Percentiles rank a stretch among this genome's conserved stretches.
Evolutionary conservation across 2,797 vertebrate species (phyloP).

Genomic region (Lutjanus argentimaculatus): DNA sequence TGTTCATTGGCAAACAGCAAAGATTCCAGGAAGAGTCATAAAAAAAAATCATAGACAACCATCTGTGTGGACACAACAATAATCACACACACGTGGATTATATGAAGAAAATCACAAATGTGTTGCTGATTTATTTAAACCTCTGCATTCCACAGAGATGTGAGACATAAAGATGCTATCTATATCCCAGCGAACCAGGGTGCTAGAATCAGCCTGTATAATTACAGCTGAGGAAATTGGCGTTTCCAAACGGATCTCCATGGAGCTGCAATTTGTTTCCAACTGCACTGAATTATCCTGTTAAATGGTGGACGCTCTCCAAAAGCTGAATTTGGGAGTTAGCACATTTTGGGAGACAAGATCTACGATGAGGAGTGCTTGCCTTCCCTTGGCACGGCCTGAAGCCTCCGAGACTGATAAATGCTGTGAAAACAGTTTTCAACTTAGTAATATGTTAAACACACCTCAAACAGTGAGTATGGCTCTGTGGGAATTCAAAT

Average conservation of each 20-base stretch:
- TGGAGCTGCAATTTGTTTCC: slow-evolving; percentile 63
- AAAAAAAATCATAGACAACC: slow-evolving; percentile 31
- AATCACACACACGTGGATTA: slow-evolving; percentile 42
- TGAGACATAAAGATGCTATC: slow-evolving; percentile 59
- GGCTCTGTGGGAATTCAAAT: slow-evolving; percentile 10
- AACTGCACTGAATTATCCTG: slow-evolving; percentile 66
- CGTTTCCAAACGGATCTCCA: slow-evolving; percentile 58
- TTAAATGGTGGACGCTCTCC: slow-evolving; percentile 54
- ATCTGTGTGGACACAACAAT: slow-evolving; percentile 43
- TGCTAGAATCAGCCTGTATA: slow-evolving; percentile 57
- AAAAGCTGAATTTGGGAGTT: slow-evolving; percentile 53
- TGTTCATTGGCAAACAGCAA: slow-evolving; percentile 22
- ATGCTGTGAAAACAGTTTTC: slow-evolving; percentile 49
- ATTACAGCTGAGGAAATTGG: slow-evolving; percentile 64
- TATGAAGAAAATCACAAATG: slow-evolving; percentile 50
- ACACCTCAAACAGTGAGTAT: neutral
- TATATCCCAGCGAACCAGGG: slow-evolving; percentile 48
- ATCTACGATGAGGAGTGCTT: slow-evolving; percentile 20
- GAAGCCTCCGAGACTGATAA: slow-evolving; percentile 28
- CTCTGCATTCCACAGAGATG: slow-evolving; percentile 61
- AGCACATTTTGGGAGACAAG: slow-evolving; percentile 41
- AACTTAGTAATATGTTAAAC: slow-evolving; percentile 21
- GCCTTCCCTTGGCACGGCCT: slow-evolving; percentile 23
- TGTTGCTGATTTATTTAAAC: slow-evolving; percentile 61
- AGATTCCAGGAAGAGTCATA: slow-evolving; percentile 49